A percentile compares a stretch with the other conserved stretches of the same genome.
phyloP scores from a whole-genome alignment of 2,113 vertebrate genomes.

The Phyllopteryx taeniolatus region DNA sequence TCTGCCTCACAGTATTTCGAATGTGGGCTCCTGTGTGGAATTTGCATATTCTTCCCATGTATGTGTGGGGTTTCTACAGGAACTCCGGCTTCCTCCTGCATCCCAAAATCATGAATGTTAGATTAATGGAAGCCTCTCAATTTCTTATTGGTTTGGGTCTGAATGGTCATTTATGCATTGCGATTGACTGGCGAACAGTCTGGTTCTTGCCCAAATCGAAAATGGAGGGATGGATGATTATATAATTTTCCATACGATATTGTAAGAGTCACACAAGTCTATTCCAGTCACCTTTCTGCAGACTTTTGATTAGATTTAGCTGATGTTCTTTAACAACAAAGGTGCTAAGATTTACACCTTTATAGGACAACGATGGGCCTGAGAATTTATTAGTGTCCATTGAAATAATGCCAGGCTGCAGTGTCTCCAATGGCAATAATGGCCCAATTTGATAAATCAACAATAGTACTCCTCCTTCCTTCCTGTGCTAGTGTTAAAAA shows the following conservation, averaged over 20 bases:
- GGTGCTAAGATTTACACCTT: constrained; percentile 44
- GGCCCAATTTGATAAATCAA: constrained; percentile 28
- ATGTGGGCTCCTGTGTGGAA: not conserved
- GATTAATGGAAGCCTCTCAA: not conserved
- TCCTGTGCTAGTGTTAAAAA: constrained; percentile 1
- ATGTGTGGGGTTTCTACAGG: not conserved
- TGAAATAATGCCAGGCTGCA: constrained; percentile 53
- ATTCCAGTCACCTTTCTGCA: too few species aligned
- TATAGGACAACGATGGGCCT: constrained; percentile 46
- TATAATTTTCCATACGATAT: too few species aligned
- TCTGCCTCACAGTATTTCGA: not conserved
- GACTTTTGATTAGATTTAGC: not conserved
- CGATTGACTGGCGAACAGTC: not conserved
- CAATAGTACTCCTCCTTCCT: constrained; percentile 15
- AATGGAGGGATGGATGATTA: too few species aligned
- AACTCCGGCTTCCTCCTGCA: not conserved
- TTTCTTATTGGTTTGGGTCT: too few species aligned
- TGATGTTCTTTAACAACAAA: not conserved
- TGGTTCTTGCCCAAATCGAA: not conserved
- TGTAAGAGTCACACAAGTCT: too few species aligned
- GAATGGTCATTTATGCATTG: not conserved
- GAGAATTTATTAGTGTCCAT: constrained; percentile 62
- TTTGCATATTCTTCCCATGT: not conserved
- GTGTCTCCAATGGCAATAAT: constrained; percentile 48
- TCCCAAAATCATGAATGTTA: not conserved